Percentiles rank a stretch among this genome's conserved stretches.
Evolutionary conservation across 1,140 invertebrate genomes (phyloP).

Genomic region (Andrena cerasifolii): DNA sequence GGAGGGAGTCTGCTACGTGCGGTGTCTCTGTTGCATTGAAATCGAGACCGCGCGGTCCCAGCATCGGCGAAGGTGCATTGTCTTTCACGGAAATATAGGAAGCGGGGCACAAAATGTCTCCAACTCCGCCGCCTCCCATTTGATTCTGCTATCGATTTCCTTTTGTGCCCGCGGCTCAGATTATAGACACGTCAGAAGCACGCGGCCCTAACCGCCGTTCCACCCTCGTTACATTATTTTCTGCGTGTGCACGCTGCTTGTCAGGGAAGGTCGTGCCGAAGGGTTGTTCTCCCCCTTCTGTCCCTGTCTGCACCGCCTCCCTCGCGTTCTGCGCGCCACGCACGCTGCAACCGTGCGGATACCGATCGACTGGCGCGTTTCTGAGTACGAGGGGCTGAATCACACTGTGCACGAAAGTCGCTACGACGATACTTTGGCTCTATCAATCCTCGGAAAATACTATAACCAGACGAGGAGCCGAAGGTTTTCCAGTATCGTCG

Average conservation of each 20-base stretch:
- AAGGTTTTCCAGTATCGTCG: too few relatives aligned
- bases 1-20: constrained; percentile 22
- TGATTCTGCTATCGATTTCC: constrained; percentile 48
- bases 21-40: constrained; percentile 34
- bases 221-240: constrained; percentile 4
- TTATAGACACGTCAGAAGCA: constrained; percentile 42
- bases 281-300: constrained; percentile 2
- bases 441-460: too few relatives aligned
- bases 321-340: constrained; percentile 26
- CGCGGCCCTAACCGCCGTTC: constrained; percentile 21
- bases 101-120: constrained; percentile 66
- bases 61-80: constrained; percentile 61
- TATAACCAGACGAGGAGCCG: too few relatives aligned
- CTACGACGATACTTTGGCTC: too few relatives aligned
- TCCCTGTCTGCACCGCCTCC: background rate
- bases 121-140: background rate
- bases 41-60: constrained; percentile 49
- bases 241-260: constrained; percentile 2
- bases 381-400: background rate
- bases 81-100: constrained; percentile 60
- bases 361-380: background rate
- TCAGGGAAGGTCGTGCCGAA: constrained; percentile 9
- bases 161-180: constrained; percentile 34
- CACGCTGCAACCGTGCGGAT: background rate
- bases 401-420: too few relatives aligned